Percentiles rank a stretch among this genome's conserved stretches.
Evolutionary conservation across 2,797 vertebrate genomes (phyloP).

Genomic region (Sebastes vulpes): DNA sequence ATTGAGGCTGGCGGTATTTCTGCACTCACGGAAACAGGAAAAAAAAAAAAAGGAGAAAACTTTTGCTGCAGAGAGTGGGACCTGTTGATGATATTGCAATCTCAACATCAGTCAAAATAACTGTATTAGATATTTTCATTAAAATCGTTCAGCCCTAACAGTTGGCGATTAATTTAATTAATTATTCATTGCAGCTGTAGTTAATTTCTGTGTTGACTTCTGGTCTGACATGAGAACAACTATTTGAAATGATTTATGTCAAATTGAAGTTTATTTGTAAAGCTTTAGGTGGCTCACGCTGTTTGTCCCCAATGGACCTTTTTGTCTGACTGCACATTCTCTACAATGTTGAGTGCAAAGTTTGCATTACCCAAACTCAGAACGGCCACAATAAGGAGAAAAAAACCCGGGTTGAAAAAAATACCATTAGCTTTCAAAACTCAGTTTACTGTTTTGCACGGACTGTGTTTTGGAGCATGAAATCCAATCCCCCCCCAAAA

Average conservation of each 20-base stretch:
- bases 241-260: background rate
- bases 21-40: too few relatives aligned
- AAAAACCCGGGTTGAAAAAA: background rate
- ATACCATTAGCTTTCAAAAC: background rate
- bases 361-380: background rate
- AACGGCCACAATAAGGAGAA: background rate
- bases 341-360: background rate
- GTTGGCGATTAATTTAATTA: too few relatives aligned
- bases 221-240: background rate
- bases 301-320: background rate
- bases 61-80: too few relatives aligned
- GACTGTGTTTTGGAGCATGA: slow-evolving; percentile 10
- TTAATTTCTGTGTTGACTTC: background rate
- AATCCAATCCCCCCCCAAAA: slow-evolving; percentile 2
- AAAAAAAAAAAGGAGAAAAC: too few relatives aligned
- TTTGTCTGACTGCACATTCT: background rate
- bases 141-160: too few relatives aligned
- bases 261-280: background rate
- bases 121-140: too few relatives aligned
- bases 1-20: too few relatives aligned
- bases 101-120: too few relatives aligned
- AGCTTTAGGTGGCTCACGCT: background rate
- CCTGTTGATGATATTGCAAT: too few relatives aligned
- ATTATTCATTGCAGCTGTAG: background rate
- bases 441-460: background rate